Conservation (phyloP, 1,140 invertebrate species). For the Macrocentrus cingulum region DNA sequence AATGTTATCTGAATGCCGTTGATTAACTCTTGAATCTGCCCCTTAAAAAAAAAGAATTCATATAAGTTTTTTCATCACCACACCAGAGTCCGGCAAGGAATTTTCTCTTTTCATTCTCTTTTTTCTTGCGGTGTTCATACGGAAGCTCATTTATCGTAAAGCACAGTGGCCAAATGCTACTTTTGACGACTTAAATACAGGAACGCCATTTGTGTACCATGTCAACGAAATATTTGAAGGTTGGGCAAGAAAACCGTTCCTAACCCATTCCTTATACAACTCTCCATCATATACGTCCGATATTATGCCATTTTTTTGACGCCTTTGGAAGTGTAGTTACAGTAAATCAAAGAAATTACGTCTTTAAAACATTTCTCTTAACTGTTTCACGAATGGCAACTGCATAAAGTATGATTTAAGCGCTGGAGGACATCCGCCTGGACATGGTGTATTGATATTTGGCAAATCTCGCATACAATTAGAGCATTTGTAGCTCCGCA, state of each 20-base stretch:
- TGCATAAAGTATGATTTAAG: slow-evolving; percentile 24
- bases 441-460: slow-evolving; percentile 6
- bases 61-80: slow-evolving; percentile 19
- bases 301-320: not conserved
- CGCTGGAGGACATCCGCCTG: not conserved
- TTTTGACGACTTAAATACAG: slow-evolving; percentile 18
- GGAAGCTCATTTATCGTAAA: slow-evolving; percentile 24
- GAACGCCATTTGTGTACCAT: slow-evolving; percentile 21
- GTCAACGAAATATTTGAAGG: slow-evolving; percentile 15
- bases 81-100: slow-evolving; percentile 17
- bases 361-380: slow-evolving; percentile 26
- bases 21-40: not conserved
- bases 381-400: slow-evolving; percentile 21
- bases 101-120: slow-evolving; percentile 20
- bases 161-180: slow-evolving; percentile 13
- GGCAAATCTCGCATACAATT: not conserved
- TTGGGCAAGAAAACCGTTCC: slow-evolving; percentile 11
- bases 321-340: slow-evolving; percentile 20
- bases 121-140: slow-evolving; percentile 12
- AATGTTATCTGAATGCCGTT: slow-evolving; percentile 3
- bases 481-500: slow-evolving; percentile 5
- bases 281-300: slow-evolving; percentile 21
- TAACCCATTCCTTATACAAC: slow-evolving; percentile 11
- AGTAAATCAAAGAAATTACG: slow-evolving; percentile 22
- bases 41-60: slow-evolving; percentile 11